Base-by-base conservation (phyloP, 2,888 invertebrate genomes). In the Andrena fulva region DNA sequence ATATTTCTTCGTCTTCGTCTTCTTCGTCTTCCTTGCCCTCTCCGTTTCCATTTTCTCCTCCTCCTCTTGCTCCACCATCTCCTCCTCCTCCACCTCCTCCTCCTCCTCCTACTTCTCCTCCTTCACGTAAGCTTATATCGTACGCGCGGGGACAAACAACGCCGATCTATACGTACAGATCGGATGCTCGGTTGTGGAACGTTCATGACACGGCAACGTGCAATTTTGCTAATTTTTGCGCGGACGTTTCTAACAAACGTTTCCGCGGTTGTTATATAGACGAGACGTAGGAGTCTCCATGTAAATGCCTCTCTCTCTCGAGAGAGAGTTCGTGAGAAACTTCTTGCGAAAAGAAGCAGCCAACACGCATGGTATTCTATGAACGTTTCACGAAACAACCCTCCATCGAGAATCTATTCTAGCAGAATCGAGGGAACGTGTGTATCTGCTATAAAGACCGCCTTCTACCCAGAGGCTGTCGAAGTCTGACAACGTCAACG, bases 401-500 rank as follows among this genome's bases (percentile, higher is more conserved):
- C 10, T 20, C 48, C 31, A 16, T n/a, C 3, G 8, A 24, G 50
- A 10, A 29, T 24, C 33, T 42, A 67, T 16, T 54, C 50, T 77
- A 75, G 62, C 56, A 31, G 2, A 63, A 75, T 24, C 75, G 56
- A 56, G 48, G 33, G 72, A 80, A 50, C 60, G 69, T 59, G 68
- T 59, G 35, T 63, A 42, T 29, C 70, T 67, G 33, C 59, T 66
- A 64, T n/a, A 12, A 77, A 74, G 33, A 71, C 62, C 10, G n/a
- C 59, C 31, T 20, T 71, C 62, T 77, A 79, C 66, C 64, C 33
- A 50, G 56, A 56, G 50, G 27, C 29, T 74, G 54, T 64, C 42
- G 42, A 42, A 4, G 42, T 42, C 42, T 12, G 42, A 76, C 54
- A 78, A 90, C 84, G 89, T 89, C 80, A 89, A 91, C 90, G 85